phyloP scores from a whole-genome alignment of 2,113 vertebrate genomes.

The Glareola pratincola region DNA sequence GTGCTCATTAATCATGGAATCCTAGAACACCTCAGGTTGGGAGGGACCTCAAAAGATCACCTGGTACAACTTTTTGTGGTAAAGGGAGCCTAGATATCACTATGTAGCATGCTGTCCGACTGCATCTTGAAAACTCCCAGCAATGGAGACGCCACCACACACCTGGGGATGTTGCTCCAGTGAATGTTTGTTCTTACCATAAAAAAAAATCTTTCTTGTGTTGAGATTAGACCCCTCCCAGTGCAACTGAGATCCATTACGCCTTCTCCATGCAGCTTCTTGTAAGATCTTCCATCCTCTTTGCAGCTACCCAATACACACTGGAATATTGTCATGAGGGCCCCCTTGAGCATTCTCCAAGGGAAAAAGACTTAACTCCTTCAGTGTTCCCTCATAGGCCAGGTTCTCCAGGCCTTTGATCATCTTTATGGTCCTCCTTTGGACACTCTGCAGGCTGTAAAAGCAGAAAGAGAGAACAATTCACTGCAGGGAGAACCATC shows the following conservation, averaged over 20 bases:
- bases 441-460: neutral
- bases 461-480: neutral
- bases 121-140: neutral
- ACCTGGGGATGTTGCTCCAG: neutral
- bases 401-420: neutral
- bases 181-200: neutral
- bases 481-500: neutral
- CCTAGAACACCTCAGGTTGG: neutral
- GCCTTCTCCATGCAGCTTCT: neutral
- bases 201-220: neutral
- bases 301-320: neutral
- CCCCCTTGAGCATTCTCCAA: fast-evolving
- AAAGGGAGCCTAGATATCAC: neutral
- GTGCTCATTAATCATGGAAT: neutral
- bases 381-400: neutral
- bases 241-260: neutral
- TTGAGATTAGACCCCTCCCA: neutral
- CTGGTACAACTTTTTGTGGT: neutral
- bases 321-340: neutral
- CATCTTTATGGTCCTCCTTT: neutral
- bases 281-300: neutral
- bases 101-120: neutral
- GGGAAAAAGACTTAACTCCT: neutral
- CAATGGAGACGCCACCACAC: no score
- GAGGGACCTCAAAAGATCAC: neutral